Conservation (phyloP, 2,113 vertebrate species). For the Scatophagus argus region DNA sequence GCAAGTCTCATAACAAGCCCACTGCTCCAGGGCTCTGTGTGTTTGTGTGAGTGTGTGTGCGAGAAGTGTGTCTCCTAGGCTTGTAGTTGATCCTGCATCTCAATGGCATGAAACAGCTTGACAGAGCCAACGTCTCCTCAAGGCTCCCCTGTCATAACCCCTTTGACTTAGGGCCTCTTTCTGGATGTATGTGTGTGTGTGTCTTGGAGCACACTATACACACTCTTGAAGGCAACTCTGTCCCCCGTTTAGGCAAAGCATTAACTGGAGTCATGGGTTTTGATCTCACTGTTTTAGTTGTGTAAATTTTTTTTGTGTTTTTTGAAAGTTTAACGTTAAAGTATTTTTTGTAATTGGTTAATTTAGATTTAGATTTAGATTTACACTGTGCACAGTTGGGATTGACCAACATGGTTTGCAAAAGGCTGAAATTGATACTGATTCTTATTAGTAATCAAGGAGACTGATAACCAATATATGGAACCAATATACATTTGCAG, state of each 20-base stretch:
- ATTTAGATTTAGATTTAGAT: neutral
- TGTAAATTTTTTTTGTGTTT: no score
- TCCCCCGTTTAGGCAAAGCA: conserved; percentile 19
- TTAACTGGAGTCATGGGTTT: conserved; percentile 2
- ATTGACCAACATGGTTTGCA: no score
- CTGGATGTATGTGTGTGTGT: conserved; percentile 13
- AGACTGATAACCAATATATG: no score
- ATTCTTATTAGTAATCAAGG: no score
- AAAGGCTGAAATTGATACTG: no score
- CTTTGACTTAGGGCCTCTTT: conserved; percentile 10
- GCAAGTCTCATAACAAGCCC: conserved; percentile 41
- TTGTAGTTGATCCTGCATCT: conserved; percentile 54
- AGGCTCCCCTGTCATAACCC: conserved; percentile 38
- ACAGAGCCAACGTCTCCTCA: conserved; percentile 65
- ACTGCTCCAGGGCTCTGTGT: conserved; percentile 52
- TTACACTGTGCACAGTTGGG: neutral
- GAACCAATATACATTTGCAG: no score
- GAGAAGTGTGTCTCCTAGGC: conserved; percentile 49
- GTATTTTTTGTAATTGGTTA: neutral
- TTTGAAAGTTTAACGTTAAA: neutral
- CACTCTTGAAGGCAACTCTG: conserved; percentile 22
- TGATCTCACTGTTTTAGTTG: neutral
- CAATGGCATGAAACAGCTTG: conserved; percentile 72
- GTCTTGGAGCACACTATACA: neutral
- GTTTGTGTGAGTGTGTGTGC: conserved; percentile 23